Percentiles rank a stretch among this genome's conserved stretches.
Evolutionary conservation across 35 echinoderm and acorn worm genomes (phyloP).

Genomic region (Ophiothrix spiculata): DNA sequence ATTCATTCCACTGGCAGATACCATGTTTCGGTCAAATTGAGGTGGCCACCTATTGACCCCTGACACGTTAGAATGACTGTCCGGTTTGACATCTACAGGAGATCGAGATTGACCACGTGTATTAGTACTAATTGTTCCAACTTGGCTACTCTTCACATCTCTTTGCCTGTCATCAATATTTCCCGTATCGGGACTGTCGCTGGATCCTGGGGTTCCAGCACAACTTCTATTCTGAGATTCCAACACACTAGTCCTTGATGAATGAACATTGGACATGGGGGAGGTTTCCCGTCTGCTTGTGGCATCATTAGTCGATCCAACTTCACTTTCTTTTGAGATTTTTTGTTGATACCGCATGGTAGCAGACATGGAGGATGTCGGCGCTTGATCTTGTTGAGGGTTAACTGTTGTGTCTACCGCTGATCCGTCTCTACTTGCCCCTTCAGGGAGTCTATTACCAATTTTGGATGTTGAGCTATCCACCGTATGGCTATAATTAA

Average conservation of each 20-base stretch:
- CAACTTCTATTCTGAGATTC: neutral
- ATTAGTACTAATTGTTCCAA: constrained; percentile 22
- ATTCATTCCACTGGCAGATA: neutral
- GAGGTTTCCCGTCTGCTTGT: constrained; percentile 23
- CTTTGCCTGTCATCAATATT: neutral
- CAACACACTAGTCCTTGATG: neutral
- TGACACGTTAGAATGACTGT: constrained; percentile 38
- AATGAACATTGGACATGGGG: neutral
- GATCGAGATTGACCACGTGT: constrained; percentile 31
- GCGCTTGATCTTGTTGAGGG: constrained; percentile 6
- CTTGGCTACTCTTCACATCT: neutral
- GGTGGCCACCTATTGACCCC: constrained; percentile 33
- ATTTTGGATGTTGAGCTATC: constrained; percentile 9
- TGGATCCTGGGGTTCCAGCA: neutral
- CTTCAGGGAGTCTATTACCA: neutral
- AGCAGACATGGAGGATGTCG: constrained; percentile 1
- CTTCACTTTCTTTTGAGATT: constrained; percentile 44
- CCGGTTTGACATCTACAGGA: constrained; percentile 25
- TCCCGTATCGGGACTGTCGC: neutral
- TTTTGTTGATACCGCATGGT: constrained; percentile 15
- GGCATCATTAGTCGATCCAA: constrained; percentile 55
- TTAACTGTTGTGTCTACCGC: constrained; percentile 33
- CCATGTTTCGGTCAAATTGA: constrained; percentile 13
- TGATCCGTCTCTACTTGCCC: neutral
- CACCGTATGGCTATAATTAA: constrained; percentile 31